Conservation (phyloP, 2,888 invertebrate genomes). For the Cephalotes varians region DNA sequence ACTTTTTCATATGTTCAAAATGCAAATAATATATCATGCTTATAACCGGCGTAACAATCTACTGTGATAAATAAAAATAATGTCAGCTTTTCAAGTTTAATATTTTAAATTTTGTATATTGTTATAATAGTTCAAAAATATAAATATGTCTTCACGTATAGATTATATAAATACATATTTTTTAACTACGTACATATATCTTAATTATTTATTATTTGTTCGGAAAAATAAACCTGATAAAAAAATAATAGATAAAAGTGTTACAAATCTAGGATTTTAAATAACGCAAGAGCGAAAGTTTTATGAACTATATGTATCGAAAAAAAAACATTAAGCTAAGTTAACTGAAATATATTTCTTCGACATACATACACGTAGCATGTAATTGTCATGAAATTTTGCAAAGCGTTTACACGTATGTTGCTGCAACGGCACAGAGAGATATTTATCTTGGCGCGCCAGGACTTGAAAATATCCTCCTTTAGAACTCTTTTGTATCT, state of each 20-base stretch:
- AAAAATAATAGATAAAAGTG: not conserved
- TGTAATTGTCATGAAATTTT: slow-evolving; percentile 56
- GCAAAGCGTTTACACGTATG: slow-evolving; percentile 41
- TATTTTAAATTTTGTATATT: not conserved
- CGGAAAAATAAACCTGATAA: not conserved
- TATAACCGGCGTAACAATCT: not conserved
- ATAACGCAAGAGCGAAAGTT: not conserved
- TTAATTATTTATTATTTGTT: not conserved
- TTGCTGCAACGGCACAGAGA: slow-evolving; percentile 24
- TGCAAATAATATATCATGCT: not conserved
- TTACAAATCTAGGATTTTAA: not conserved
- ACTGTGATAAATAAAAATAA: slow-evolving; percentile 19
- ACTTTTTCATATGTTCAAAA: not conserved
- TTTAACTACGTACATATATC: not conserved
- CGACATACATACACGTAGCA: not conserved
- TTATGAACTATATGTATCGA: not conserved
- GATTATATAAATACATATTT: no score
- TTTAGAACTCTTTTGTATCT: slow-evolving; percentile 51
- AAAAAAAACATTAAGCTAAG: not conserved
- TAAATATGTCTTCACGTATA: not conserved
- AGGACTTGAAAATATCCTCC: slow-evolving; percentile 40
- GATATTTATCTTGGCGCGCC: slow-evolving; percentile 46
- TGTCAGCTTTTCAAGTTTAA: not conserved
- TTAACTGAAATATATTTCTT: slow-evolving; percentile 18
- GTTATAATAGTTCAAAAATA: not conserved